phyloP scores from a whole-genome alignment of 2,888 invertebrate genomes.

The Gnatocerus cornutus region DNA sequence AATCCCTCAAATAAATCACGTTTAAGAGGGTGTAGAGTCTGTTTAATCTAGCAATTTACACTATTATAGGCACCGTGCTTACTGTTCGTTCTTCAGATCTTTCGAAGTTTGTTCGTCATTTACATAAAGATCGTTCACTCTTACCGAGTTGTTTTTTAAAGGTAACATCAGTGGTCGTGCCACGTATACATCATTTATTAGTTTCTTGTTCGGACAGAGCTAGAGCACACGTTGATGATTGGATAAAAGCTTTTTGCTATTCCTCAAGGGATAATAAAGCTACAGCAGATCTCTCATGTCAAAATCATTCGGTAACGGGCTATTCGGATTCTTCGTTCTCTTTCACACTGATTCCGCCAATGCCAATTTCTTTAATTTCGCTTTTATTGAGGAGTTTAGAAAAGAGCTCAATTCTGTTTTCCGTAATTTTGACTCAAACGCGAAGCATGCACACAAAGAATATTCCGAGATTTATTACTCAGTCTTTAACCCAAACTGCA shows the following conservation, averaged over 20 bases:
- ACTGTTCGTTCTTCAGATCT: slow-evolving; percentile 1
- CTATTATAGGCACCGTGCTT: not conserved
- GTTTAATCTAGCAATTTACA: slow-evolving; percentile 28
- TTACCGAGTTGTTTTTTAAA: slow-evolving; percentile 8
- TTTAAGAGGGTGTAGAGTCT: slow-evolving; percentile 1
- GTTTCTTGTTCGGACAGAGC: slow-evolving; percentile 23
- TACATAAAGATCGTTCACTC: slow-evolving; percentile 19
- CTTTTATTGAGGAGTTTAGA: slow-evolving; percentile 13
- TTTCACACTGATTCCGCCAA: slow-evolving; percentile 24
- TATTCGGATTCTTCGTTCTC: slow-evolving; percentile 22
- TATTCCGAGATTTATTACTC: too few relatives aligned
- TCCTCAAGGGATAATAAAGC: slow-evolving; percentile 38
- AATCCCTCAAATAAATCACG: slow-evolving; percentile 9
- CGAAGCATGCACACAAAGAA: not conserved
- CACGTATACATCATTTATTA: slow-evolving; percentile 32
- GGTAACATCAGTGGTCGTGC: slow-evolving; percentile 1
- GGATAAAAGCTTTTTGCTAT: slow-evolving; percentile 34
- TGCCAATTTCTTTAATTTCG: slow-evolving; percentile 25
- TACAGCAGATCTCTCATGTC: slow-evolving; percentile 34
- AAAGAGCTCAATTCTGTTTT: slow-evolving; percentile 10
- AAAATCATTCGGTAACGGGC: slow-evolving; percentile 35
- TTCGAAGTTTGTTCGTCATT: slow-evolving; percentile 6
- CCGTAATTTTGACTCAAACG: not conserved
- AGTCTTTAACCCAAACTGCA: too few relatives aligned
- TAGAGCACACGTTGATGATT: slow-evolving; percentile 27